Evolutionary conservation across 2,797 vertebrate species (phyloP).

Genomic region (Margarornis squamiger): DNA sequence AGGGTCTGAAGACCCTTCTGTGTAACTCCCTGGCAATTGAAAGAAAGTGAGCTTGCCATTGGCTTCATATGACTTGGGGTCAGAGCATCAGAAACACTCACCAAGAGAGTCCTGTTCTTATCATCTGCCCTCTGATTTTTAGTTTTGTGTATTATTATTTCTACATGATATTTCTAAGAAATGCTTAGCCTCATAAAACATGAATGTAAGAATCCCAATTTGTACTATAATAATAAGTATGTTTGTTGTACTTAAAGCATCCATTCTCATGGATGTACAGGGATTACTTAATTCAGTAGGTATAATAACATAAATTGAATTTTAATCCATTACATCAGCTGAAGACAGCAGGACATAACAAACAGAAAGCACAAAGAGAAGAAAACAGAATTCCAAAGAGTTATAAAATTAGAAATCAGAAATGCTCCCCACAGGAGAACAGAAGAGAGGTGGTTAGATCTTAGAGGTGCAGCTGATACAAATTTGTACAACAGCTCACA

Average conservation of each 20-base stretch:
- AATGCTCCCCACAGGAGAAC: background rate
- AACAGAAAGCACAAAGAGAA: background rate
- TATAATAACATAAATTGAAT: background rate
- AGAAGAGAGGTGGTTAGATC: background rate
- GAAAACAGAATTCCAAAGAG: background rate
- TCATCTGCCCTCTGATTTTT: background rate
- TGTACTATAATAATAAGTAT: background rate
- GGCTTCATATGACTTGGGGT: background rate
- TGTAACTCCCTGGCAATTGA: background rate
- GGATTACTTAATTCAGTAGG: background rate
- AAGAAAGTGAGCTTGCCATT: background rate
- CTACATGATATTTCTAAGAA: background rate
- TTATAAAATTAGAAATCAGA: background rate
- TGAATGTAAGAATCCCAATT: background rate
- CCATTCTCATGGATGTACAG: background rate
- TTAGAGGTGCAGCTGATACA: background rate
- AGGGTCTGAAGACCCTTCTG: background rate
- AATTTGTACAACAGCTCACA: background rate
- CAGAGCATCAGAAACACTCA: background rate
- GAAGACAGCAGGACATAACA: background rate
- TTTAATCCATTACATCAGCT: background rate
- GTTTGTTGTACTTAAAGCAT: background rate
- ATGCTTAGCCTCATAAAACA: background rate
- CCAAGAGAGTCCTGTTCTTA: background rate
- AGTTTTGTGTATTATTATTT: background rate